A percentile compares a stretch with the other conserved stretches of the same genome.
These are phyloP conservation scores for Coptodon rendalli DNA, from an alignment of 2,113 vertebrate species.

Conservation along the genomic window DNA sequence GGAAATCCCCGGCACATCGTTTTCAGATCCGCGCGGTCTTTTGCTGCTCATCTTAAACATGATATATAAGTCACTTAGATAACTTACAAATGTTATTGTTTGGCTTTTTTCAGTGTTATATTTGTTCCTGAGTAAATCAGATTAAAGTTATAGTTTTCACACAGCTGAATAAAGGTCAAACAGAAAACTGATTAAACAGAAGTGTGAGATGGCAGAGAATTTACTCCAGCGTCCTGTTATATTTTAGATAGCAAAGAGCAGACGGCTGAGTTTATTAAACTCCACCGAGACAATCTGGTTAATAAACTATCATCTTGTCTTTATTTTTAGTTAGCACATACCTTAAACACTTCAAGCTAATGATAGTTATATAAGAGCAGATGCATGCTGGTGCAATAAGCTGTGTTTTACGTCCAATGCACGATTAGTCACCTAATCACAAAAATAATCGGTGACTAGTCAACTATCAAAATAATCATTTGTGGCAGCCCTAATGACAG, in stretches of 20 bases:
- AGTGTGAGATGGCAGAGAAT: not conserved
- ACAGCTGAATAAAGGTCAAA: not conserved
- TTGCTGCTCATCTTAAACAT: not conserved
- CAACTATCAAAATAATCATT: not conserved
- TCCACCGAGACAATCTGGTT: not conserved
- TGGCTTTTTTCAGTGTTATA: not conserved
- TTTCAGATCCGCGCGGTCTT: fast-evolving
- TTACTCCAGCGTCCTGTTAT: not conserved
- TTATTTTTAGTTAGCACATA: not conserved
- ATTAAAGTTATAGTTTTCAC: not conserved
- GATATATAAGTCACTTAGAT: not conserved
- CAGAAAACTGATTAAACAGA: not conserved
- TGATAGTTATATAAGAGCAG: not conserved
- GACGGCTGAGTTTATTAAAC: not conserved
- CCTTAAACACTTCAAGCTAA: not conserved
- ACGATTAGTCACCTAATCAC: fast-evolving
- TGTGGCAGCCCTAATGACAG: not conserved
- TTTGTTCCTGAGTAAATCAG: not conserved
- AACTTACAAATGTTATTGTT: not conserved
- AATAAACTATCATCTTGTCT: not conserved
- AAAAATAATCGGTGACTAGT: not conserved
- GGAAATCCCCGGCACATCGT: not conserved
- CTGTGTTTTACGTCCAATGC: not conserved
- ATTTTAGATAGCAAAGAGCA: not conserved
- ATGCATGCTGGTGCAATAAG: not conserved